phyloP scores from a whole-genome alignment of 23 tunicate genomes.

The Aplidium turbinatum region DNA sequence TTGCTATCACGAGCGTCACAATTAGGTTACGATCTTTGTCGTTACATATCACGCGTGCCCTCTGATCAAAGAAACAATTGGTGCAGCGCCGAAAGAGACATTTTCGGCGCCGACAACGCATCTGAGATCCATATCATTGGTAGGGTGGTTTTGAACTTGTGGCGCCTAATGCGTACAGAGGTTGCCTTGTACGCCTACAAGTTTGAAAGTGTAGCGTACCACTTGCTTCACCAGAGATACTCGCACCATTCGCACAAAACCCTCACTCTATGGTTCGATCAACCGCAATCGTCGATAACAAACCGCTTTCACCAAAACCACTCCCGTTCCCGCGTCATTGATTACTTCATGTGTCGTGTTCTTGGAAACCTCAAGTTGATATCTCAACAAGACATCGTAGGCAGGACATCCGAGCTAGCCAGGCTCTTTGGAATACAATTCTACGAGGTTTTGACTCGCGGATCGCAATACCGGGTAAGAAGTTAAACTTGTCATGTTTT shows the following conservation, averaged over 20 bases:
- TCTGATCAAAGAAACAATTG: conserved; percentile 46
- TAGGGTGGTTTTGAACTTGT: conserved; percentile 70
- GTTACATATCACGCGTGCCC: conserved; percentile 70
- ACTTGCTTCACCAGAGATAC: conserved; percentile 64
- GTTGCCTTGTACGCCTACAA: conserved; percentile 54
- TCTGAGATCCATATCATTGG: conserved; percentile 76
- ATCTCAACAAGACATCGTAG: conserved; percentile 59
- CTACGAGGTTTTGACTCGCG: conserved; percentile 83
- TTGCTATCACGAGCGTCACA: conserved; percentile 62
- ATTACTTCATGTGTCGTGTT: conserved; percentile 70
- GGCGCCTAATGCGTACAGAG: conserved; percentile 79
- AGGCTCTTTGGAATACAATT: conserved; percentile 89
- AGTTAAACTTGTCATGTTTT: background rate
- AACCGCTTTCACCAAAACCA: background rate
- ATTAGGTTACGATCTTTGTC: conserved; percentile 67
- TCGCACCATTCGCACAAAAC: conserved; percentile 57
- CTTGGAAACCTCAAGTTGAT: conserved; percentile 66
- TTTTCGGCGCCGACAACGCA: conserved; percentile 68
- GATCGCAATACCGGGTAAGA: conserved; percentile 83
- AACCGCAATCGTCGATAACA: conserved; percentile 13
- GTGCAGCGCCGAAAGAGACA: conserved; percentile 48
- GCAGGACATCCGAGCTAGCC: conserved; percentile 75
- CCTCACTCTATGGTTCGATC: conserved; percentile 72
- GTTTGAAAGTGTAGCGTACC: conserved; percentile 70
- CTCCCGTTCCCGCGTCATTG: conserved; percentile 48